phyloP scores from a whole-genome alignment of 2,888 invertebrate species.

The Clivina fossor region DNA sequence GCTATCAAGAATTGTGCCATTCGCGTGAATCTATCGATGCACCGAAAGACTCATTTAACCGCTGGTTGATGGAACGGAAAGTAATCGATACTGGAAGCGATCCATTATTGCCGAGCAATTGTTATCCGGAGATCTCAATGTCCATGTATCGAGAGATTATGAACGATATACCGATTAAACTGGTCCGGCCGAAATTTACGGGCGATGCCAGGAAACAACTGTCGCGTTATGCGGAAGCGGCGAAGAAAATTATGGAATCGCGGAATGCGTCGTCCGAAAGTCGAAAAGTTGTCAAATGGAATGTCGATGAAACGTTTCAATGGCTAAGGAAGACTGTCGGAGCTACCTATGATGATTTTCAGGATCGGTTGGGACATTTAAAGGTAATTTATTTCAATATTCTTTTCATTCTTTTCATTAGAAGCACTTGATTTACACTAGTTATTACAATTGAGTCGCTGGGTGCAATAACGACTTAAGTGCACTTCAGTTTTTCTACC shows the following conservation, averaged over 20 bases:
- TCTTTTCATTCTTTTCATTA: constrained; percentile 10
- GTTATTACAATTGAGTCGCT: no score
- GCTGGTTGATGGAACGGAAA: constrained; percentile 95
- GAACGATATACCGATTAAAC: constrained; percentile 96
- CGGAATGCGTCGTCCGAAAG: constrained; percentile 90
- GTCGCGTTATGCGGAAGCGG: constrained; percentile 92
- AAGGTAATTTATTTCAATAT: constrained; percentile 55
- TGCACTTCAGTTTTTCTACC: no score
- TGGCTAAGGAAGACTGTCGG: constrained; percentile 92
- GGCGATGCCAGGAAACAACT: constrained; percentile 94
- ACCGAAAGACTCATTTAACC: constrained; percentile 93
- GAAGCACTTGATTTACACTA: no score
- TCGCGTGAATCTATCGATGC: constrained; percentile 92
- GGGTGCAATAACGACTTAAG: no score
- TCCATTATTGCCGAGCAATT: constrained; percentile 88
- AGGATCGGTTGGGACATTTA: constrained; percentile 84
- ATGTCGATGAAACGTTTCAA: constrained; percentile 95
- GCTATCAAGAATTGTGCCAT: constrained; percentile 93
- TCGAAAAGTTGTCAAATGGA: constrained; percentile 97
- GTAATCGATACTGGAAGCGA: constrained; percentile 85
- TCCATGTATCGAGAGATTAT: constrained; percentile 97
- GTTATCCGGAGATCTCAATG: constrained; percentile 88
- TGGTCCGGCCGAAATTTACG: constrained; percentile 93
- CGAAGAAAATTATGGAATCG: constrained; percentile 95
- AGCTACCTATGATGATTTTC: constrained; percentile 92